Percentiles rank a stretch among this genome's conserved stretches.
Evolutionary conservation across 1,140 invertebrate species (phyloP).

Genomic region (Ceratina australensis): DNA sequence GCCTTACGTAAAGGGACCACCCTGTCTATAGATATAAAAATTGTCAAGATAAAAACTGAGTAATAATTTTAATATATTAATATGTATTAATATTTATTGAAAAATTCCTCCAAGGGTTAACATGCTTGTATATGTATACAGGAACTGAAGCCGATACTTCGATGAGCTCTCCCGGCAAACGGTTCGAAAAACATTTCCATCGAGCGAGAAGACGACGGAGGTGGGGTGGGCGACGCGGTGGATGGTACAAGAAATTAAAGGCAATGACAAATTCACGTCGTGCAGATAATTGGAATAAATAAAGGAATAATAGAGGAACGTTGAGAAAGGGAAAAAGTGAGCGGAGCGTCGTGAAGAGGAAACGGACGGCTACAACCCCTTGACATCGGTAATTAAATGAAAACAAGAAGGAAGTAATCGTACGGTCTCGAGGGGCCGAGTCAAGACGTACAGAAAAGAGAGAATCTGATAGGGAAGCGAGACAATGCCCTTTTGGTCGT

Average conservation of each 20-base stretch:
- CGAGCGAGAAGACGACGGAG: not conserved
- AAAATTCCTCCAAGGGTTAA: no score
- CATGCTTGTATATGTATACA: no score
- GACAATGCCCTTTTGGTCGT: slow-evolving; percentile 63
- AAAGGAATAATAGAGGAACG: slow-evolving; percentile 78
- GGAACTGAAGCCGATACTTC: slow-evolving; percentile 16
- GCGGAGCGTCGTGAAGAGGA: slow-evolving; percentile 30
- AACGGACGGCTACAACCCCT: slow-evolving; percentile 73
- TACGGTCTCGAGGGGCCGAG: slow-evolving; percentile 72
- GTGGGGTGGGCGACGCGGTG: not conserved
- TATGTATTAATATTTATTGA: no score
- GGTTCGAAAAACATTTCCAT: not conserved
- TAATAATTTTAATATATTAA: no score
- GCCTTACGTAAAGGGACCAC: no score
- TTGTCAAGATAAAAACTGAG: no score
- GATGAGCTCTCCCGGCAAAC: not conserved
- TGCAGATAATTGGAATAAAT: slow-evolving; percentile 79
- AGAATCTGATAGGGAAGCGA: slow-evolving; percentile 71
- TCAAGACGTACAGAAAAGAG: slow-evolving; percentile 65
- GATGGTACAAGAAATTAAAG: slow-evolving; percentile 74
- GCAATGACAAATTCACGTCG: slow-evolving; percentile 79
- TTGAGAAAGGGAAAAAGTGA: slow-evolving; percentile 69
- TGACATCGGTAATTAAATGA: slow-evolving; percentile 80
- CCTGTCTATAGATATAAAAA: no score
- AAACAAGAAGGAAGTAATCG: slow-evolving; percentile 80